Conservation (phyloP, 2,888 invertebrate genomes). For the Lampropteryx suffumata region DNA sequence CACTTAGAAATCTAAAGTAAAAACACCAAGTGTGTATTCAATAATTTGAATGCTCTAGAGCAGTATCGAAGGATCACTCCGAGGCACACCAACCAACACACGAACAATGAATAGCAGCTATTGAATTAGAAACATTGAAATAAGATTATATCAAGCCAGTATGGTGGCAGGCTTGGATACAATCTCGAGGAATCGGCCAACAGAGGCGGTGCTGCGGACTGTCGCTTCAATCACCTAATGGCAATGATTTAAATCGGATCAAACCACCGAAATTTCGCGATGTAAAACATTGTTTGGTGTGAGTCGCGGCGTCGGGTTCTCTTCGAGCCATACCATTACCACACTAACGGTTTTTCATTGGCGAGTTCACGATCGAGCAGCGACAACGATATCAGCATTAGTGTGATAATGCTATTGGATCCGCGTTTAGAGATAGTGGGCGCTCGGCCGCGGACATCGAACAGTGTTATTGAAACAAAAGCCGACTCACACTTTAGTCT, state of each 20-base stretch:
- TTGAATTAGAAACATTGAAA: neutral
- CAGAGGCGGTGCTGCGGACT: neutral
- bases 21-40: too few relatives aligned
- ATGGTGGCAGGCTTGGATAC: neutral
- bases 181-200: neutral
- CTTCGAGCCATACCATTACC: too few relatives aligned
- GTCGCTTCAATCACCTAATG: neutral
- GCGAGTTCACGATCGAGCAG: too few relatives aligned
- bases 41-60: neutral
- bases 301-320: too few relatives aligned
- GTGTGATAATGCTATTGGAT: too few relatives aligned
- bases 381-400: too few relatives aligned
- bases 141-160: constrained; percentile 1
- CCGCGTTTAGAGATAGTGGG: too few relatives aligned
- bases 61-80: neutral
- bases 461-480: neutral
- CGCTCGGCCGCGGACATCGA: too few relatives aligned
- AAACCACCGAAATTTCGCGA: constrained; percentile 2
- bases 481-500: neutral
- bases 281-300: neutral
- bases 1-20: neutral
- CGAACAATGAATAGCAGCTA: neutral
- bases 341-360: too few relatives aligned
- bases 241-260: neutral
- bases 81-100: neutral